A percentile compares a stretch with the other conserved stretches of the same genome.
These are phyloP conservation scores for Pseudomugil gertrudae DNA, from an alignment of 2,797 vertebrate genomes.

Conservation along the genomic window DNA sequence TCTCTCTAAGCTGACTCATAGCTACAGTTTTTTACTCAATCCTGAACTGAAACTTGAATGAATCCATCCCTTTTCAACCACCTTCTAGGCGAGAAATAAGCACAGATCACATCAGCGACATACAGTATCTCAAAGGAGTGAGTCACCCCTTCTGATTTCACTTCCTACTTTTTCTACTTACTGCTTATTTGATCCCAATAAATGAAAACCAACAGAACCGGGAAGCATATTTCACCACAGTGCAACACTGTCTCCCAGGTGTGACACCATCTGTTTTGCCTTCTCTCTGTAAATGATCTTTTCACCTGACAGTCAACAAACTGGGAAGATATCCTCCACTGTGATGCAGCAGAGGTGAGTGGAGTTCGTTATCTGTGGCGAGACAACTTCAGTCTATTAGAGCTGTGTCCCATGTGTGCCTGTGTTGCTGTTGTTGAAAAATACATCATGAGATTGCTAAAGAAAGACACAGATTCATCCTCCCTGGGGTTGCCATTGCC, in stretches of 20 bases:
- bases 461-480: conserved; percentile 29
- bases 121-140: conserved; percentile 13
- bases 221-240: conserved; percentile 34
- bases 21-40: neutral
- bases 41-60: neutral
- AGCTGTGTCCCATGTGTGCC: conserved; percentile 36
- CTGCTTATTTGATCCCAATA: conserved; percentile 31
- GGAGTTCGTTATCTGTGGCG: conserved; percentile 61
- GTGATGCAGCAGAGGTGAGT: conserved; percentile 25
- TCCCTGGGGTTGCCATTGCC: conserved; percentile 33
- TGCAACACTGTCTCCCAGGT: conserved; percentile 39
- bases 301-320: conserved; percentile 55
- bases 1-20: neutral
- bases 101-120: neutral
- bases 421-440: conserved; percentile 40
- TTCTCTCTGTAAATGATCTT: conserved; percentile 46
- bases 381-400: conserved; percentile 39
- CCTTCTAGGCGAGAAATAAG: neutral
- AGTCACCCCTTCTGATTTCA: conserved; percentile 11
- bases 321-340: conserved; percentile 33
- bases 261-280: conserved; percentile 48
- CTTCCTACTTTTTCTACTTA: conserved; percentile 21
- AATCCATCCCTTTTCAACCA: neutral
- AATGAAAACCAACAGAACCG: conserved; percentile 41
- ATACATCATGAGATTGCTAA: conserved; percentile 40